These are phyloP conservation scores for Coptotermes formosanus DNA, from an alignment of 1,140 invertebrate species.

Conservation along the genomic window DNA sequence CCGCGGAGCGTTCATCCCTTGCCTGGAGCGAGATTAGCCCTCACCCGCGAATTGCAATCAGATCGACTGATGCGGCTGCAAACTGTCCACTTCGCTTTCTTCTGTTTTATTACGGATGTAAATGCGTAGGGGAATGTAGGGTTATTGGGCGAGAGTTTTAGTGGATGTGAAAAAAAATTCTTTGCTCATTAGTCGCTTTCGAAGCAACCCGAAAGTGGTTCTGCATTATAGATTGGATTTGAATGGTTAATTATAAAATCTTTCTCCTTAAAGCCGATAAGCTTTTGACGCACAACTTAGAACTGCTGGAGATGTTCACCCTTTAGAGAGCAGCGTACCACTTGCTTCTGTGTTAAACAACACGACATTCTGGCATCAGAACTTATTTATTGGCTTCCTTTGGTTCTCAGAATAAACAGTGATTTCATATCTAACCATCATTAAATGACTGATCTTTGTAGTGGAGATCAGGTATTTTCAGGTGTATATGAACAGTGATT, in stretches of 20 bases:
- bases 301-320: too few relatives aligned
- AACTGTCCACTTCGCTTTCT: not conserved
- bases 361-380: too few relatives aligned
- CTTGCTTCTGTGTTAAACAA: too few relatives aligned
- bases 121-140: not conserved
- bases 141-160: not conserved
- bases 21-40: not conserved
- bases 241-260: not conserved
- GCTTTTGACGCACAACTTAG: not conserved
- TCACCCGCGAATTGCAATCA: not conserved
- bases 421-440: too few relatives aligned
- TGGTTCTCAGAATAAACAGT: too few relatives aligned
- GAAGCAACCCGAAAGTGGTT: not conserved
- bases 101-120: not conserved
- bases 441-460: too few relatives aligned
- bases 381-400: too few relatives aligned
- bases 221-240: not conserved
- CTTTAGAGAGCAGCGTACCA: too few relatives aligned
- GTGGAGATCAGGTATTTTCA: too few relatives aligned
- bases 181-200: not conserved
- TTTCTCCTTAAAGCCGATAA: not conserved
- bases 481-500: too few relatives aligned
- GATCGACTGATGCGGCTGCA: not conserved
- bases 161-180: not conserved
- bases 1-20: not conserved